These are phyloP conservation scores for Sogatella furcifera DNA, from an alignment of 1,140 invertebrate species.

Conservation along the genomic window DNA sequence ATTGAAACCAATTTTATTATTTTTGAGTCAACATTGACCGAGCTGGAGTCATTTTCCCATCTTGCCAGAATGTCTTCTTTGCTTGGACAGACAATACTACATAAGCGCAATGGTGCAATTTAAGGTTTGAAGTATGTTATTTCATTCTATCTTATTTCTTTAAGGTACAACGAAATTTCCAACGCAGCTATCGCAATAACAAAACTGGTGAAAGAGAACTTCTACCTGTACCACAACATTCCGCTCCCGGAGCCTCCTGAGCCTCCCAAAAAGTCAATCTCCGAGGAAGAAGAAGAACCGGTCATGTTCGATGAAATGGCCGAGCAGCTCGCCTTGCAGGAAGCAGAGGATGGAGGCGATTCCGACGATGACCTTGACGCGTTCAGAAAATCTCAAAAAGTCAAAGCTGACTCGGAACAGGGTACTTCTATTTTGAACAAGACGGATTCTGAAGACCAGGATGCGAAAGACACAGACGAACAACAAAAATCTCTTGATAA, in stretches of 20 bases:
- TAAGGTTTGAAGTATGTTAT: too few species aligned
- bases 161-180: conserved; percentile 43
- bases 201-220: conserved; percentile 49
- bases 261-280: conserved; percentile 23
- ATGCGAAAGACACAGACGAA: not conserved
- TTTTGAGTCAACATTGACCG: too few species aligned
- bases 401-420: not conserved
- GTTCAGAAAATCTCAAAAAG: not conserved
- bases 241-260: conserved; percentile 29
- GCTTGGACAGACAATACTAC: too few species aligned
- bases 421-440: not conserved
- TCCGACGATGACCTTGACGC: conserved; percentile 12
- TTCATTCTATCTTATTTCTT: not conserved
- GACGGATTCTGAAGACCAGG: not conserved
- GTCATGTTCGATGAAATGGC: not conserved
- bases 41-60: too few species aligned
- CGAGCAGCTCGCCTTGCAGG: not conserved
- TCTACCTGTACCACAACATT: conserved; percentile 44
- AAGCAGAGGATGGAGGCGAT: not conserved
- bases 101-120: too few species aligned
- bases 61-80: too few species aligned
- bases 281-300: not conserved
- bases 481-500: too few species aligned
- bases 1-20: too few species aligned
- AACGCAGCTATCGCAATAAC: conserved; percentile 42